These are phyloP conservation scores for Agrochola lota DNA, from an alignment of 2,888 invertebrate species.

Conservation along the genomic window DNA sequence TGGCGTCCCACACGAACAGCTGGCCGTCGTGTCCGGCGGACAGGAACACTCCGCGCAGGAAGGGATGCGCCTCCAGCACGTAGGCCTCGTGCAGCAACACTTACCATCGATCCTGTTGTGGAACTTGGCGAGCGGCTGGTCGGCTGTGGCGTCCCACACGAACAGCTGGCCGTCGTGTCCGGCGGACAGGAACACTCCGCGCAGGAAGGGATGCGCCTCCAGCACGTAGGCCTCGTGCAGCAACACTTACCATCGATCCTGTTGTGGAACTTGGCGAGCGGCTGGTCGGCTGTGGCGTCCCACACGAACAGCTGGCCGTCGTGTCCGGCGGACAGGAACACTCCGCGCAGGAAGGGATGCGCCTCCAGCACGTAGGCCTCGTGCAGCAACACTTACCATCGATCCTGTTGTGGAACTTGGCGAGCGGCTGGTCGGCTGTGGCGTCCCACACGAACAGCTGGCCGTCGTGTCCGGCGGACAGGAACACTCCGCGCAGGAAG, in stretches of 20 bases:
- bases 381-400: constrained; percentile 90
- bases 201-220: constrained; percentile 96
- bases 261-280: constrained; percentile 92
- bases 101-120: constrained; percentile 95
- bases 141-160: constrained; percentile 93
- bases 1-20: too few species aligned
- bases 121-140: constrained; percentile 89
- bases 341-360: constrained; percentile 95
- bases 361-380: constrained; percentile 98
- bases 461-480: constrained; percentile 99
- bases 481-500: constrained; percentile 93
- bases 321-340: constrained; percentile 98
- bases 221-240: constrained; percentile 96
- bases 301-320: constrained; percentile 97
- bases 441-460: constrained; percentile 96
- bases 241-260: constrained; percentile 92
- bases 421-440: constrained; percentile 67
- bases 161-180: constrained; percentile 98
- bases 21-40: too few species aligned
- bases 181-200: constrained; percentile 96
- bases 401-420: constrained; percentile 94
- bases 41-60: too few species aligned
- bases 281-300: constrained; percentile 90
- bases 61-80: too few species aligned
- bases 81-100: too few species aligned